Evolutionary conservation across 2,113 vertebrate genomes (phyloP).

Genomic region (Sminthopsis crassicaudata): DNA sequence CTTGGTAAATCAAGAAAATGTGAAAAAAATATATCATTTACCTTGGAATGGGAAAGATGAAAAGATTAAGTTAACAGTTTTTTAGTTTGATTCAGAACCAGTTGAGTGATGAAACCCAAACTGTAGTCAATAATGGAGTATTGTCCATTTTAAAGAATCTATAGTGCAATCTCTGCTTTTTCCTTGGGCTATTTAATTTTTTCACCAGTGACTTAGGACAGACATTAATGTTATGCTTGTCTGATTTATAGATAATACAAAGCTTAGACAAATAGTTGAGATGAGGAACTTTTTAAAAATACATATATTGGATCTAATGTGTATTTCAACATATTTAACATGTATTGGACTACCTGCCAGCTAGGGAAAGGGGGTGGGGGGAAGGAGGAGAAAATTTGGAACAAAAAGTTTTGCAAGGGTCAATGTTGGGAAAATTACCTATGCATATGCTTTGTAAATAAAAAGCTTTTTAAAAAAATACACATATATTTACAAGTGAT

Average conservation of each 20-base stretch:
- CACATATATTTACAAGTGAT: background rate
- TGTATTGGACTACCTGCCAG: no score
- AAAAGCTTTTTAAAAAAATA: background rate
- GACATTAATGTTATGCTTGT: background rate
- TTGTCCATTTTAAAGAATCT: background rate
- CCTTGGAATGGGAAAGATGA: background rate
- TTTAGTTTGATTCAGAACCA: background rate
- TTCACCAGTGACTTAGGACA: background rate
- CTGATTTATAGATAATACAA: background rate
- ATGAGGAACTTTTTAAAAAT: background rate
- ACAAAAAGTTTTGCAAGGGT: no score
- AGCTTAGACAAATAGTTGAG: background rate
- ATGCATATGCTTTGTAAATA: no score
- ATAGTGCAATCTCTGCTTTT: background rate
- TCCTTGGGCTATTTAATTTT: background rate
- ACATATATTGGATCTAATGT: background rate
- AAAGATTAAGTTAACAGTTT: background rate
- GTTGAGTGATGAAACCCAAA: background rate
- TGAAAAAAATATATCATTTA: background rate
- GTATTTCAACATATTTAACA: no score
- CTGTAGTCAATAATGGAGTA: background rate
- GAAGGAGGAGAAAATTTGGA: no score
- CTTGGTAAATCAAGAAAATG: background rate
- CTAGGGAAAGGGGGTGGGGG: no score
- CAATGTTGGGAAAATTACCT: no score